phyloP scores from a whole-genome alignment of 2,113 vertebrate species.

The Oriolus oriolus region DNA sequence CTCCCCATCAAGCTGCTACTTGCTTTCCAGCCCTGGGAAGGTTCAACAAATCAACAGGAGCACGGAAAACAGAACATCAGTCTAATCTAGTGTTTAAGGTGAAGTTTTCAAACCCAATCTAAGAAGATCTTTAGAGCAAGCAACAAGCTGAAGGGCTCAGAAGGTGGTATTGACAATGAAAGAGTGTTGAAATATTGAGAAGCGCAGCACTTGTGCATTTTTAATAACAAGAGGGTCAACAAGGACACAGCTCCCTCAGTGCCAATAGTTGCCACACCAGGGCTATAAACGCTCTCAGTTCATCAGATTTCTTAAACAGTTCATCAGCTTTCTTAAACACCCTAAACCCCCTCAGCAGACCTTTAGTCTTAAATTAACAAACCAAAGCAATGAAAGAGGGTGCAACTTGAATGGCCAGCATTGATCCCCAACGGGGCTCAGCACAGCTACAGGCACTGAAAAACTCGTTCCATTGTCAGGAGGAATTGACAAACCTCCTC shows the following conservation, averaged over 20 bases:
- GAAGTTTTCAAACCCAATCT: constrained; percentile 89
- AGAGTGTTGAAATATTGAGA: constrained; percentile 83
- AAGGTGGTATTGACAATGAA: constrained; percentile 84
- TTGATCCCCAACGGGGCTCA: constrained; percentile 81
- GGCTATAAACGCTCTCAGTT: constrained; percentile 81
- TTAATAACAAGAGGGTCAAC: constrained; percentile 88
- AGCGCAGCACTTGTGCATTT: constrained; percentile 81
- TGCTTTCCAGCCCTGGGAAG: constrained; percentile 85
- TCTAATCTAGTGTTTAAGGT: constrained; percentile 88
- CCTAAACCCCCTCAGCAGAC: constrained; percentile 79
- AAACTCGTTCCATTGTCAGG: constrained; percentile 81
- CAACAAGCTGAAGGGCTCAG: constrained; percentile 84
- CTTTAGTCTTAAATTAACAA: constrained; percentile 89
- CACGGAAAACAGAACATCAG: constrained; percentile 90
- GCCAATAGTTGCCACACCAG: constrained; percentile 81
- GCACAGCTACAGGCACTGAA: constrained; percentile 79
- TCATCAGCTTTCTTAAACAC: constrained; percentile 82
- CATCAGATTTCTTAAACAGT: constrained; percentile 83
- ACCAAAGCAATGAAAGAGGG: constrained; percentile 84
- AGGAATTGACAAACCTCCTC: constrained; percentile 83
- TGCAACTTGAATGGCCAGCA: constrained; percentile 82
- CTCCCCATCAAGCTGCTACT: constrained; percentile 87
- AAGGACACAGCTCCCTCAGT: constrained; percentile 81
- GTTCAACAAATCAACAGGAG: constrained; percentile 91
- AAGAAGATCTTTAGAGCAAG: constrained; percentile 85